These are phyloP conservation scores for Xenentodon cancila DNA, from an alignment of 2,797 vertebrate genomes.

Conservation along the genomic window DNA sequence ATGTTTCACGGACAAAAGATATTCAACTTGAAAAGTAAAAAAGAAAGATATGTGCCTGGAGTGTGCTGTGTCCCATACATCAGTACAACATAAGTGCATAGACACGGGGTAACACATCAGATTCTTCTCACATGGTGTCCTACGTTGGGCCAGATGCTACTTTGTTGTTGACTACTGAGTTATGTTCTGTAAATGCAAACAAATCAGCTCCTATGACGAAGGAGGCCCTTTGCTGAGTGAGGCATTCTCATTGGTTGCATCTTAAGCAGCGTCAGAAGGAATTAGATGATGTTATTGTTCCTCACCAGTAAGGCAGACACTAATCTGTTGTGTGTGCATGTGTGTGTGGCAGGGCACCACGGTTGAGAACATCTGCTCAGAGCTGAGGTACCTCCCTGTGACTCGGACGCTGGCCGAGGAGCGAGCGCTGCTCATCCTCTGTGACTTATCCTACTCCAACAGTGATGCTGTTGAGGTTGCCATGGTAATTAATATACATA, in stretches of 20 bases:
- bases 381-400: conserved; percentile 91
- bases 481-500: conserved; percentile 83
- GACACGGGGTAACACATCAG: too few relatives aligned
- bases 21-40: too few relatives aligned
- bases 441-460: conserved; percentile 87
- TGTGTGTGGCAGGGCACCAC: conserved; percentile 87
- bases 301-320: conserved; percentile 23
- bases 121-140: too few relatives aligned
- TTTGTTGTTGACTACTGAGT: too few relatives aligned
- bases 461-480: conserved; percentile 91
- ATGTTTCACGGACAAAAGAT: too few relatives aligned
- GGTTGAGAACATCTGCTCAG: conserved; percentile 91
- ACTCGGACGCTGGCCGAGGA: conserved; percentile 87
- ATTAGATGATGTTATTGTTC: conserved; percentile 33
- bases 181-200: too few relatives aligned
- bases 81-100: too few relatives aligned
- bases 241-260: background rate
- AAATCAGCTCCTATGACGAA: too few relatives aligned
- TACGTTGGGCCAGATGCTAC: too few relatives aligned
- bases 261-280: conserved; percentile 17
- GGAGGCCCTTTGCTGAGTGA: too few relatives aligned
- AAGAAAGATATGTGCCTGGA: too few relatives aligned
- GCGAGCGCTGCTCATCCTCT: conserved; percentile 87
- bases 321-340: conserved; percentile 45
- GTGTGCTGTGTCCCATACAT: too few relatives aligned